Evolutionary conservation across 2,113 vertebrate species (phyloP).

Genomic region (Solea senegalensis): DNA sequence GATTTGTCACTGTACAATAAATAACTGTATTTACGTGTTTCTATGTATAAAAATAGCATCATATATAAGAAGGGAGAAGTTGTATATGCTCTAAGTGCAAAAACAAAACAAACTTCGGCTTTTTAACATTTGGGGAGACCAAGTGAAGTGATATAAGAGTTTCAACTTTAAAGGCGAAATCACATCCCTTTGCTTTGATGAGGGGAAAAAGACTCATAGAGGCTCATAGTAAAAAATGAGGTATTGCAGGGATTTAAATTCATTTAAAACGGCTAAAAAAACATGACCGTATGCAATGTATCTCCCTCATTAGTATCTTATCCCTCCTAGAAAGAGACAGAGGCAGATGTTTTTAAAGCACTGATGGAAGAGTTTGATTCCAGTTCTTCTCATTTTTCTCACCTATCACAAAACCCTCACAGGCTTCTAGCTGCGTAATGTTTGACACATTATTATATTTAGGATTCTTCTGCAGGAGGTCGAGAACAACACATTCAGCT

Average conservation of each 20-base stretch:
- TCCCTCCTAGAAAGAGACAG: not conserved
- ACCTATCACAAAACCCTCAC: not conserved
- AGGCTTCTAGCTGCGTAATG: not conserved
- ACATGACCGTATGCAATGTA: constrained; percentile 4
- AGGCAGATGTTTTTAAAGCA: not conserved
- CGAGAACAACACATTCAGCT: constrained; percentile 20
- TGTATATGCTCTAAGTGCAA: too few species aligned
- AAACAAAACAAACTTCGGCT: too few species aligned
- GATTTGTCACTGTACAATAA: not conserved
- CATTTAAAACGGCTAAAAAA: constrained; percentile 38
- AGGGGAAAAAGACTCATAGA: constrained; percentile 9
- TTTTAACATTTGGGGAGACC: too few species aligned
- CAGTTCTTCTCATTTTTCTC: not conserved
- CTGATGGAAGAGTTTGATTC: not conserved
- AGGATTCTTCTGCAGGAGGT: constrained; percentile 11
- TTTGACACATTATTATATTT: not conserved
- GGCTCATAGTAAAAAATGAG: constrained; percentile 17
- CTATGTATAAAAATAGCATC: too few species aligned
- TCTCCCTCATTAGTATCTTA: constrained; percentile 14
- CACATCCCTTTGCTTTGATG: constrained; percentile 52
- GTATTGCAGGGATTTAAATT: constrained; percentile 27
- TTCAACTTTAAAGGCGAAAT: constrained; percentile 7
- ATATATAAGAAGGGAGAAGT: too few species aligned
- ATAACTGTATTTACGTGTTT: not conserved
- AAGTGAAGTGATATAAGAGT: too few species aligned